Percentiles rank a stretch among this genome's conserved stretches.
These are phyloP conservation scores for Sciaenops ocellatus DNA, from an alignment of 2,797 vertebrate species.

Conservation along the genomic window DNA sequence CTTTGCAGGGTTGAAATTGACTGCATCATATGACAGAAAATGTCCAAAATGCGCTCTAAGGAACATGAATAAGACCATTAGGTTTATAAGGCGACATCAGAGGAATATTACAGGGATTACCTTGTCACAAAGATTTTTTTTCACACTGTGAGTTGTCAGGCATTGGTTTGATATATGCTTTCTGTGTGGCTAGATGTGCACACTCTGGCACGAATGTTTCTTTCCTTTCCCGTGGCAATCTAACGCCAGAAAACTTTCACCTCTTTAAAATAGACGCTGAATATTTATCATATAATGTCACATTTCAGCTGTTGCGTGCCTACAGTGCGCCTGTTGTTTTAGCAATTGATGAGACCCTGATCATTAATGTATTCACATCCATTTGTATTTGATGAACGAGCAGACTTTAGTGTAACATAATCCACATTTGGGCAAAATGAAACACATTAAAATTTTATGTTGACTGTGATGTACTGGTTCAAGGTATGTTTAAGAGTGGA, in stretches of 20 bases:
- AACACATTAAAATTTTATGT: conserved; percentile 19
- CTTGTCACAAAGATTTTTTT: conserved; percentile 11
- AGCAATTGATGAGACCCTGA: background rate
- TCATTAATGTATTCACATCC: background rate
- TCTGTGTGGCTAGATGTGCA: conserved; percentile 13
- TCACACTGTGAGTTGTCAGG: conserved; percentile 10
- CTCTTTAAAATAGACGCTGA: background rate
- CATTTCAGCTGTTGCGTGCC: conserved; percentile 14
- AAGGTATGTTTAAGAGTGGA: background rate
- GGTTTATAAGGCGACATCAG: conserved; percentile 19
- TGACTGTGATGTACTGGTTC: background rate
- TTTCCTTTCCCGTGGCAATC: background rate
- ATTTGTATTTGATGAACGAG: background rate
- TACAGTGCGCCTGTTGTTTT: conserved; percentile 6
- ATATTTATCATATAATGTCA: conserved; percentile 6
- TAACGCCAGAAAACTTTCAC: conserved; percentile 8
- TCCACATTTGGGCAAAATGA: background rate
- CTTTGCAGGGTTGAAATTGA: conserved; percentile 1
- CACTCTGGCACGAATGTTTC: conserved; percentile 7
- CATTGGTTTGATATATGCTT: conserved; percentile 19
- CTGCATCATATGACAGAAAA: background rate
- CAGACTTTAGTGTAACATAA: conserved; percentile 1
- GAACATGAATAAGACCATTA: background rate
- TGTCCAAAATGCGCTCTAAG: background rate
- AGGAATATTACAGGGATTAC: conserved; percentile 16